Evolutionary conservation across 2,888 invertebrate species (phyloP), one percentile per base, ranked within the genome.

Genomic region (Liopterus haemorrhoidalis): DNA sequence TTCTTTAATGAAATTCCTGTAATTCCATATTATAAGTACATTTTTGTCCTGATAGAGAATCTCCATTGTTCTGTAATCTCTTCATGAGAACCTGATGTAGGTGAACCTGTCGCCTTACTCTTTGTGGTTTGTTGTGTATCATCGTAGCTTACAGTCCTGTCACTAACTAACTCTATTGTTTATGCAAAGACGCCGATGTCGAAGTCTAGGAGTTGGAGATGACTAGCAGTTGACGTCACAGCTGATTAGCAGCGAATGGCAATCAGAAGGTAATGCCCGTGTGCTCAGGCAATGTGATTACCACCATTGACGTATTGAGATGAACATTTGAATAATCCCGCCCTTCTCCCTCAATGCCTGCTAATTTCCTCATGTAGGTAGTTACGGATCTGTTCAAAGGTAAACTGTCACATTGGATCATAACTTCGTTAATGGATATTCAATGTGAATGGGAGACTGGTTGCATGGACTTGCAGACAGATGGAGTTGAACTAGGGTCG

Each of bases 221-320:
- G 28, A 33, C 19, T n/a, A n/a, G 20, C 33, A 5, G 45, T 22
- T 45, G 45, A 45, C 45, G 45, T 45, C 45, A 45, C 45, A 33
- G 25, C 39, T 45, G 38, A 45, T 45, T 45, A 45, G 45, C 44
- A 30, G 18, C 24, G 37, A 38, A 37, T 37, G 31, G 37, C 44
- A 44, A 38, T 37, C 37, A 39, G 39, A 39, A 45, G 45, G 45
- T 45, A 45, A 45, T 45, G 45, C 39, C 45, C 39, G 38, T 39
- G 39, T 39, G 39, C 39, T 45, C 24, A 16, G n/a, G 39, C 39
- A 39, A 39, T 39, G 45, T 45, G 39, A 45, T 45, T 45, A 45
- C 30, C 45, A 32, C 45, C 33, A 45, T 45, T 45, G 45, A 45
- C 39, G 45, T 45, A 45, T 44, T 44, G 44, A 44, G 38, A 44